Evolutionary conservation across 2,113 vertebrate species (phyloP).

Genomic region (Monarcha castaneiventris): DNA sequence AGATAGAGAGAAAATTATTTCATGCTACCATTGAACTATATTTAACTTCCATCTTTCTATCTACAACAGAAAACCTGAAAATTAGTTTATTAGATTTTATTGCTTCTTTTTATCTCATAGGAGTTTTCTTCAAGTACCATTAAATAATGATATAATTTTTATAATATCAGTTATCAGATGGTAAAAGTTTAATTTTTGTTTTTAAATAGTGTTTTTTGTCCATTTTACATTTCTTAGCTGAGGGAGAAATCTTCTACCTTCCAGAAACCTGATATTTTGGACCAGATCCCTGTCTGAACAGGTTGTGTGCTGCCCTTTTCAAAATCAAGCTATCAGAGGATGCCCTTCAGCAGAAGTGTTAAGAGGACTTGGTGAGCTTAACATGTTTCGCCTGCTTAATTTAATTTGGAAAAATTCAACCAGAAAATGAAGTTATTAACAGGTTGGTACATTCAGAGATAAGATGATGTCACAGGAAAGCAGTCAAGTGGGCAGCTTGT

Average conservation of each 20-base stretch:
- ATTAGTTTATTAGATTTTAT: slow-evolving; percentile 32
- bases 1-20: slow-evolving; percentile 37
- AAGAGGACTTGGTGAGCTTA: slow-evolving; percentile 78
- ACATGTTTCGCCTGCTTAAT: slow-evolving; percentile 76
- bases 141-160: background rate
- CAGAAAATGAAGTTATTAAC: slow-evolving; percentile 86
- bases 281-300: slow-evolving; percentile 73
- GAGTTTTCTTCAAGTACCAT: slow-evolving; percentile 25
- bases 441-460: slow-evolving; percentile 69
- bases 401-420: slow-evolving; percentile 82
- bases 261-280: slow-evolving; percentile 65
- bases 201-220: background rate
- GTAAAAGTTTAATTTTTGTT: background rate
- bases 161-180: background rate
- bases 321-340: slow-evolving; percentile 72
- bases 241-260: slow-evolving; percentile 66
- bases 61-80: slow-evolving; percentile 32
- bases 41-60: slow-evolving; percentile 17
- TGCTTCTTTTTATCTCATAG: slow-evolving; percentile 26
- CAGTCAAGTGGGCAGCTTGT: slow-evolving; percentile 76
- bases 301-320: slow-evolving; percentile 78
- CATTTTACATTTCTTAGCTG: background rate
- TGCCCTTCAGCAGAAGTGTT: slow-evolving; percentile 77
- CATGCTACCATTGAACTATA: background rate
- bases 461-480: slow-evolving; percentile 72